Percentiles rank a stretch among this genome's conserved stretches.
These are phyloP conservation scores for Ammodytes marinus DNA, from an alignment of 2,113 vertebrate species.

Conservation along the genomic window DNA sequence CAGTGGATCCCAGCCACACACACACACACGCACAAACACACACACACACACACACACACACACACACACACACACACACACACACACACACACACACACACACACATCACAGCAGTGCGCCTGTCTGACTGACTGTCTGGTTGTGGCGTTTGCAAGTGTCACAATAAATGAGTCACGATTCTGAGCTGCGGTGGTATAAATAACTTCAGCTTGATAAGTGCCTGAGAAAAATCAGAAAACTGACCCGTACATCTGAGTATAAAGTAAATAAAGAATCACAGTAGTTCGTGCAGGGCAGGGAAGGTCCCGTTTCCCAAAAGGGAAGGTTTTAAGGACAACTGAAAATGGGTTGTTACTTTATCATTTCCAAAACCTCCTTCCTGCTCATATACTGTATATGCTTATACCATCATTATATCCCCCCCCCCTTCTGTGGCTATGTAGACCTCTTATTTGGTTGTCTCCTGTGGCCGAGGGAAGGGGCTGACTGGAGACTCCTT, in stretches of 20 bases:
- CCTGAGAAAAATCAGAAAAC: constrained; percentile 54
- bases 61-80: neutral
- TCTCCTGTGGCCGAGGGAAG: constrained; percentile 71
- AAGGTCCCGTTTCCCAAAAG: neutral
- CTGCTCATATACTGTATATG: constrained; percentile 12
- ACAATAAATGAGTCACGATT: constrained; percentile 64
- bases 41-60: constrained; percentile 2
- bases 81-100: constrained; percentile 2
- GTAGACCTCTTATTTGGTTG: constrained; percentile 73
- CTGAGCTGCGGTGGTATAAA: constrained; percentile 45
- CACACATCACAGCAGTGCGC: constrained; percentile 18
- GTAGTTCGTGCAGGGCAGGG: neutral
- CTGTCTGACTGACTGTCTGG: constrained; percentile 60
- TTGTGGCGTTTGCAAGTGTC: constrained; percentile 38
- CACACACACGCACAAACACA: neutral
- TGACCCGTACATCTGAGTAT: constrained; percentile 17
- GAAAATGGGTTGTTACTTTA: constrained; percentile 40
- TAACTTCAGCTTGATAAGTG: constrained; percentile 60
- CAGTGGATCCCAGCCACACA: constrained; percentile 49
- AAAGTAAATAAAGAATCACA: constrained; percentile 7
- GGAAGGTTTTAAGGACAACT: constrained; percentile 26
- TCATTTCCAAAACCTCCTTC: constrained; percentile 40
- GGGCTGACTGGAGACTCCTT: constrained; percentile 79
- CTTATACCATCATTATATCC: constrained; percentile 46
- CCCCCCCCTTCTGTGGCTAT: constrained; percentile 2